Base-by-base conservation (phyloP, 1,140 invertebrate species). In the Diachasmimorpha longicaudata region DNA sequence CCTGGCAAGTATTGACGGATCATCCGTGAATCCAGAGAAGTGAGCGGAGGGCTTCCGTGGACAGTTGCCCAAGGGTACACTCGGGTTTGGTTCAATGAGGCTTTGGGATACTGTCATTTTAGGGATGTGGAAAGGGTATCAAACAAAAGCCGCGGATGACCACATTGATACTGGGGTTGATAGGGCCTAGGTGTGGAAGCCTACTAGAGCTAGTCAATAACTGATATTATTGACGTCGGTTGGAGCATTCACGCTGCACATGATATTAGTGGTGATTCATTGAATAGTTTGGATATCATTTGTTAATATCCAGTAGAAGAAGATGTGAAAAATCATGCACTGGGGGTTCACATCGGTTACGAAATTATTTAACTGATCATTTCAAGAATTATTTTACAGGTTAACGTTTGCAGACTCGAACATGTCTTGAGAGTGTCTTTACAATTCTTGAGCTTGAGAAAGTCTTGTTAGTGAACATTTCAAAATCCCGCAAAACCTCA, bases 1-100 rank as follows among this genome's bases (percentile, higher is more conserved):
- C 44, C 79, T 80, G 77, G 71, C 75, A 84, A 84, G 69, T 84
- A 84, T 83, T 83, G 81, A 80, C 81, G 79, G 70, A 70, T 69
- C 66, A 78, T 77, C 78, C 77, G 76, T 82, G 79, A 81, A 78
- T 77, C 74, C 75, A 66, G 68, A 77, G 71, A 74, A 78, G 68
- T 70, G 58, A 63, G 21, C 21, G 23, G 23, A 69, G 44, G 36
- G 66, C 36, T 36, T 48, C 52, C 14, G 19, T 46, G 48, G 14
- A 37, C 31, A 72, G 37, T 52, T 36, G 55, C 66, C 58, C 21
- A 63, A 63, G 58, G 58, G 58, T 63, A n/a, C 58, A 23, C 58
- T 63, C 19, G 0, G 21, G 58, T 1, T 25, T 21, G 70, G 55
- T 71, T 66, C 74, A 36, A 63, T 74, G 58, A 63, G 58, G 21